A percentile compares a stretch with the other conserved stretches of the same genome.
Conservation (phyloP, 2,113 vertebrate species). For the Amia ocellicauda region DNA sequence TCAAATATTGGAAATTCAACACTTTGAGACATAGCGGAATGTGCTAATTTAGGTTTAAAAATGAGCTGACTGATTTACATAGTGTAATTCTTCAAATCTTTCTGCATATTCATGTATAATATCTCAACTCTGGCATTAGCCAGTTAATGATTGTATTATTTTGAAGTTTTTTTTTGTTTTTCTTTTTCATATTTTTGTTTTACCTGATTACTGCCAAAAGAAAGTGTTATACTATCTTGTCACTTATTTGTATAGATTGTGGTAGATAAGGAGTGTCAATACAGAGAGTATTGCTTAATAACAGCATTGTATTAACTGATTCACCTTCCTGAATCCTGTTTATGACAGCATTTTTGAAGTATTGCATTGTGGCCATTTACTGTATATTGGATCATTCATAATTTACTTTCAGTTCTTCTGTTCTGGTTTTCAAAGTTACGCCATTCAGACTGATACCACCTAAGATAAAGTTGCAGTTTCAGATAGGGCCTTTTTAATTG, state of each 20-base stretch:
- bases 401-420: not conserved
- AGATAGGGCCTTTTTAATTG: too few species aligned
- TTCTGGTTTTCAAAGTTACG: too few species aligned
- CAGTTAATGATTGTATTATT: constrained; percentile 59
- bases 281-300: constrained; percentile 24
- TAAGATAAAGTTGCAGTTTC: too few species aligned
- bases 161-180: constrained; percentile 38
- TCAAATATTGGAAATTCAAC: too few species aligned
- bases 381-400: not conserved
- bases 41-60: not conserved
- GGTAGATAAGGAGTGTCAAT: constrained; percentile 13
- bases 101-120: constrained; percentile 24
- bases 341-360: constrained; percentile 8
- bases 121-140: constrained; percentile 41
- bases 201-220: constrained; percentile 36
- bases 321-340: constrained; percentile 17
- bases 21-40: not conserved
- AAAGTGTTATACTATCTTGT: constrained; percentile 58
- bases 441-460: too few species aligned
- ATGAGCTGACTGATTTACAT: constrained; percentile 21
- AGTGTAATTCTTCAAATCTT: constrained; percentile 25
- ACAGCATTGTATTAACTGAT: constrained; percentile 34
- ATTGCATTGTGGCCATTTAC: not conserved
- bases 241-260: constrained; percentile 35
- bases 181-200: too few species aligned